Conservation (phyloP, 2,888 invertebrate species). For the Byasa hedistus region DNA sequence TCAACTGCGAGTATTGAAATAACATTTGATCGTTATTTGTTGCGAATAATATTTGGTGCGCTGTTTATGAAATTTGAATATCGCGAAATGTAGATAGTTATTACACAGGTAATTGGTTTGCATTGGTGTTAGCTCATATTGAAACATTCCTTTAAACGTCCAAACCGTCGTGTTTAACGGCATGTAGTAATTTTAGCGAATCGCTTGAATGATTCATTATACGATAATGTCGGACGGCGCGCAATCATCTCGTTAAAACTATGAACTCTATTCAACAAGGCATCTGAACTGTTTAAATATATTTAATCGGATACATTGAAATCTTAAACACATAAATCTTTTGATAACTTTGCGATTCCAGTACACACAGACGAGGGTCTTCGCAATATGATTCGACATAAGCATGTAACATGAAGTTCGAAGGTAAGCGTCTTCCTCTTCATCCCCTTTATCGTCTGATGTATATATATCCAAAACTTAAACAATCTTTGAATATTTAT, state of each 20-base stretch:
- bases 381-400: background rate
- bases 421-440: background rate
- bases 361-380: background rate
- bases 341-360: constrained; percentile 3
- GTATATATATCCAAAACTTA: background rate
- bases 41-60: background rate
- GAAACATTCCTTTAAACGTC: constrained; percentile 14
- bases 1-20: too few relatives aligned
- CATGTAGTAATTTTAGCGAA: constrained; percentile 6
- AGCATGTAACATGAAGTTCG: background rate
- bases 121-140: constrained; percentile 8
- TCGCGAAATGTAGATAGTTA: background rate
- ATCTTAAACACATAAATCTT: background rate
- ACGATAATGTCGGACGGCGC: constrained; percentile 11
- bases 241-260: constrained; percentile 17
- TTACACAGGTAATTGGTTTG: constrained; percentile 6
- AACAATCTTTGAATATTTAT: background rate
- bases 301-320: background rate
- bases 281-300: constrained; percentile 1
- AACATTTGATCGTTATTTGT: background rate
- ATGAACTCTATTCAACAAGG: background rate
- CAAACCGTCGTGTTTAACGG: constrained; percentile 3
- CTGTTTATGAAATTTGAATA: background rate
- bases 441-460: background rate
- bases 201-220: constrained; percentile 20